Base-by-base conservation (phyloP, 2,888 invertebrate species). In the Heliconius erato region DNA sequence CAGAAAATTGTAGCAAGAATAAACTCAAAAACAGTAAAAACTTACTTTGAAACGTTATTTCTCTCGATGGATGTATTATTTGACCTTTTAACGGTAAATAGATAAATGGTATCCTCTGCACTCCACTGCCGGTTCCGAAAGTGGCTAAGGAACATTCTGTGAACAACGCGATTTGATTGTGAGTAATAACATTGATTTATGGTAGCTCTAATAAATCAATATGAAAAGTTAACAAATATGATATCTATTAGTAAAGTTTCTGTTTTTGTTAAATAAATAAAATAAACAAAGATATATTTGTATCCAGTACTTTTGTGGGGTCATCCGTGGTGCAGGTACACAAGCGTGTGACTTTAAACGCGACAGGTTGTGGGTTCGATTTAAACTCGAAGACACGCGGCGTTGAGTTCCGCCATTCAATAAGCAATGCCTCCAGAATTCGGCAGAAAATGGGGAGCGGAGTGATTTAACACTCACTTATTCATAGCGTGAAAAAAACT, bases 61-160 rank as follows among this genome's bases (percentile, higher is more conserved):
- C 98, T 88, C 97, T 97, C 86, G 98, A 98, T 2, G 98, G 98
- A 94, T 98, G 98, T 88, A 98, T 98, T 87, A 98, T 98, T 95
- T 98, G 98, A 71, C 98, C 98, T 90, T 98, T 97, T 85, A 98
- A 95, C 28, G 98, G 98, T 86, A 98, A 95, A 92, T 98, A 98
- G 32, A 98, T 98, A 91, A 98, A 98, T 35, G 98, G 98, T 87
- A 98, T 98, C 90, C 97, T 97, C 92, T 98, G 98, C 74, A 97
- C 94, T 49, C 96, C 96, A 81, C 96, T 96, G 74, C 97, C 97
- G 32, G 97, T 96, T 83, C 97, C 97, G 91, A 98, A 98, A 49
- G 98, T 98, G 79, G 98, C 98, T 90, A 98, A 94, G 69, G 97
- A 97, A 94, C 98, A 98, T 95, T 98, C 98, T 98, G 96, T 74